phyloP scores from a whole-genome alignment of 30 jellyfish, hydroid and myxozoan species.

The Phacellophora camtschatica region DNA sequence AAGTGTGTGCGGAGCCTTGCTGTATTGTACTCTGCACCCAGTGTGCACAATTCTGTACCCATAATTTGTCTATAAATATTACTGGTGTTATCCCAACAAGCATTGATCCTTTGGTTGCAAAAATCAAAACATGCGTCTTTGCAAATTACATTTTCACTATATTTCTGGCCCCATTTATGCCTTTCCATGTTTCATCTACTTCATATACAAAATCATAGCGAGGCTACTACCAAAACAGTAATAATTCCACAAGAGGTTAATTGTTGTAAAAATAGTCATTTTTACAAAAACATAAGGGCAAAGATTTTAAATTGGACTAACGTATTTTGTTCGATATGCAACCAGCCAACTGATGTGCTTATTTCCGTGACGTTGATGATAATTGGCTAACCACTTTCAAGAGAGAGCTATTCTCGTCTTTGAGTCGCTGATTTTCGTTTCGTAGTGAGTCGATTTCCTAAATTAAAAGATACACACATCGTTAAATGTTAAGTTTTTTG shows the following conservation, averaged over 20 bases:
- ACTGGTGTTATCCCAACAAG: neutral
- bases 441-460: constrained; percentile 94
- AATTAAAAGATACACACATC: constrained; percentile 3
- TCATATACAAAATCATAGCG: constrained; percentile 36
- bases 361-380: constrained; percentile 70
- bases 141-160: neutral
- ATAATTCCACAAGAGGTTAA: constrained; percentile 37
- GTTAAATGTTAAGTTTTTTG: too few relatives aligned
- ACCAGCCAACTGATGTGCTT: neutral
- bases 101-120: neutral
- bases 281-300: constrained; percentile 28
- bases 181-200: constrained; percentile 13
- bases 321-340: neutral
- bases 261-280: constrained; percentile 37
- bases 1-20: too few relatives aligned
- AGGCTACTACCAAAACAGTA: constrained; percentile 38
- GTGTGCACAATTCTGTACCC: too few relatives aligned
- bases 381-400: constrained; percentile 78
- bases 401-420: constrained; percentile 89
- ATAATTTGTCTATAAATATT: too few relatives aligned
- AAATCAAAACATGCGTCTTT: neutral
- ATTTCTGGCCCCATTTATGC: neutral
- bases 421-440: constrained; percentile 87
- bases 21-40: too few relatives aligned
- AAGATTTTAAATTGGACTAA: neutral